Evolutionary conservation across 2,113 vertebrate genomes (phyloP).

Genomic region (Falcunculus frontatus): DNA sequence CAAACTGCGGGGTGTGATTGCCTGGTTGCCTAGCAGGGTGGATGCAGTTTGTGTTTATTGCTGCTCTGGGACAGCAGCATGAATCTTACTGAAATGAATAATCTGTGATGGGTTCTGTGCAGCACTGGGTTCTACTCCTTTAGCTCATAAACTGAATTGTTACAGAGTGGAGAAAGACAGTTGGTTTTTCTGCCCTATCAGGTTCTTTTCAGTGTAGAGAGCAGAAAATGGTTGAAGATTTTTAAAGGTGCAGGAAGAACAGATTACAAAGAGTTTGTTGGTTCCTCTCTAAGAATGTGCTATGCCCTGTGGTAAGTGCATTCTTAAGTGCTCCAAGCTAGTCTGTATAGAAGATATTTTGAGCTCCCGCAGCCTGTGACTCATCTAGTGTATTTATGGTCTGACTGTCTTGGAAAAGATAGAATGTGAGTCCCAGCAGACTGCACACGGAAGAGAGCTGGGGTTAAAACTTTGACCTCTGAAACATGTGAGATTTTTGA

Average conservation of each 20-base stretch:
- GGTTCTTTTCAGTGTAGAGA: background rate
- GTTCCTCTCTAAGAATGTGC: background rate
- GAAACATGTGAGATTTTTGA: background rate
- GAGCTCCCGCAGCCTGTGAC: background rate
- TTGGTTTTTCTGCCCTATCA: background rate
- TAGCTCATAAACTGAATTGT: background rate
- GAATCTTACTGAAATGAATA: background rate
- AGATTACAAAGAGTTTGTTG: background rate
- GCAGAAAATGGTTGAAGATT: background rate
- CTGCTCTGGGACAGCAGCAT: background rate
- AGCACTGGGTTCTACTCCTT: background rate
- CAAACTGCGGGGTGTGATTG: fast-evolving
- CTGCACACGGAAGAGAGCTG: background rate
- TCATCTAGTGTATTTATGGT: background rate
- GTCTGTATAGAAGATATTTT: background rate
- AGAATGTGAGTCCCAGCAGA: background rate
- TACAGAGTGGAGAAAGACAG: background rate
- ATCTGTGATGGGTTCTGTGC: background rate
- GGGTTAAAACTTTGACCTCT: background rate
- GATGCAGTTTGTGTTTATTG: background rate
- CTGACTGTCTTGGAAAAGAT: background rate
- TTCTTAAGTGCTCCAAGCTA: background rate
- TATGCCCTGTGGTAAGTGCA: background rate
- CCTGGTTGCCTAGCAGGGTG: background rate
- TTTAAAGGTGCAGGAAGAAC: background rate